Evolutionary conservation across 35 echinoderm and acorn worm species (phyloP).

Genomic region (Apostichopus japonicus): DNA sequence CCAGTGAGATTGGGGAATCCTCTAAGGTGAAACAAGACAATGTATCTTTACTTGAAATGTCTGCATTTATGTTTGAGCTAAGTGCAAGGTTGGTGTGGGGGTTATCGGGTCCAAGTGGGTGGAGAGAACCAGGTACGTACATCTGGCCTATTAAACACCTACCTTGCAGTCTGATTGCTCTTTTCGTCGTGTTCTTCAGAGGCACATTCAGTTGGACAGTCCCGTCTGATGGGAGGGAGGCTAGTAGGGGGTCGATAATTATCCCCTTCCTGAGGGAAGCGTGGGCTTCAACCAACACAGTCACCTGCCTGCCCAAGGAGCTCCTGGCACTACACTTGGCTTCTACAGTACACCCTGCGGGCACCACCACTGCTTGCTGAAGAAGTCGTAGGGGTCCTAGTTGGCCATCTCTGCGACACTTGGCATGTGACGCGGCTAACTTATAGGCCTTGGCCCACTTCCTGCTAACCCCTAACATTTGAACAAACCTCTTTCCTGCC

Average conservation of each 20-base stretch:
- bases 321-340: not conserved
- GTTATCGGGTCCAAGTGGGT: not conserved
- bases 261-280: not conserved
- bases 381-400: slow-evolving; percentile 43
- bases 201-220: not conserved
- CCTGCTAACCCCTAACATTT: slow-evolving; percentile 7
- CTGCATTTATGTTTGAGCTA: not conserved
- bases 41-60: not conserved
- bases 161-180: not conserved
- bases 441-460: slow-evolving; percentile 9
- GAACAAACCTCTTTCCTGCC: slow-evolving; percentile 39
- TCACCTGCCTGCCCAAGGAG: slow-evolving; percentile 2
- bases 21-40: not conserved
- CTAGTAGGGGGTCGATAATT: not conserved
- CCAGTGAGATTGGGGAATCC: not conserved
- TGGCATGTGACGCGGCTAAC: not conserved
- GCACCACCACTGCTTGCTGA: not conserved
- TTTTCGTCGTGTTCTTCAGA: not conserved
- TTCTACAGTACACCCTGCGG: not conserved
- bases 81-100: not conserved
- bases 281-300: not conserved
- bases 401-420: slow-evolving; percentile 37
- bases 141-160: not conserved
- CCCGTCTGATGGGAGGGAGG: not conserved
- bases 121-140: not conserved